A percentile compares a stretch with the other conserved stretches of the same genome.
phyloP scores from a whole-genome alignment of 2,113 vertebrate species.

The Mastomys natalensis region DNA sequence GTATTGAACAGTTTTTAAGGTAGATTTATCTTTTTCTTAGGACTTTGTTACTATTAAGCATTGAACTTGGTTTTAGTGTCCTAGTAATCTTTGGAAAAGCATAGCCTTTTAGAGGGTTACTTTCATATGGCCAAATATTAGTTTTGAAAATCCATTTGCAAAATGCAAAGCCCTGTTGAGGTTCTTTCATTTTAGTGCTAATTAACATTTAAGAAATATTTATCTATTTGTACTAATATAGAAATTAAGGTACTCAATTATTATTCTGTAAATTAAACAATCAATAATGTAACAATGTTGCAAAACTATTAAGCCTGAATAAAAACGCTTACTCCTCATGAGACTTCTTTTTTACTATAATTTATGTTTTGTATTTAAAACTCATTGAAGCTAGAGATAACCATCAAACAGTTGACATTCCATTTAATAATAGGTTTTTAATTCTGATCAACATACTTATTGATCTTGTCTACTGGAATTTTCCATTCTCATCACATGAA shows the following conservation, averaged over 20 bases:
- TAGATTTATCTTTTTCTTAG: not conserved
- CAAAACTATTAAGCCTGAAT: not conserved
- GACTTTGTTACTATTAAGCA: constrained; percentile 10
- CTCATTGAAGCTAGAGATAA: not conserved
- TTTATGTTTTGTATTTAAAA: not conserved
- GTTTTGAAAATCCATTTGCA: not conserved
- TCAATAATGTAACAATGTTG: not conserved
- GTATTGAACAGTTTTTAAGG: not conserved
- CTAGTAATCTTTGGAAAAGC: not conserved
- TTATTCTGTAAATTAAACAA: not conserved
- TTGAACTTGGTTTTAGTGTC: not conserved
- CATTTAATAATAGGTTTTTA: no score
- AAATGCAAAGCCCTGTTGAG: fast-evolving
- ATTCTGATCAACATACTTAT: not conserved
- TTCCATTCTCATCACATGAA: not conserved
- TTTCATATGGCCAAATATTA: not conserved
- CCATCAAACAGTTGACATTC: no score
- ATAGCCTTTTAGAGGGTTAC: no score
- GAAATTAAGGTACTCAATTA: not conserved
- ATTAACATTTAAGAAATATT: not conserved
- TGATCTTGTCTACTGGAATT: not conserved
- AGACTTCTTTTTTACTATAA: not conserved
- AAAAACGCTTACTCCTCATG: not conserved
- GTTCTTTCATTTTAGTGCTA: not conserved
- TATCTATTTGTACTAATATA: constrained; percentile 3